A percentile compares a stretch with the other conserved stretches of the same genome.
These are phyloP conservation scores for Dexiosoma caninum DNA, from an alignment of 2,888 invertebrate species.

Conservation along the genomic window DNA sequence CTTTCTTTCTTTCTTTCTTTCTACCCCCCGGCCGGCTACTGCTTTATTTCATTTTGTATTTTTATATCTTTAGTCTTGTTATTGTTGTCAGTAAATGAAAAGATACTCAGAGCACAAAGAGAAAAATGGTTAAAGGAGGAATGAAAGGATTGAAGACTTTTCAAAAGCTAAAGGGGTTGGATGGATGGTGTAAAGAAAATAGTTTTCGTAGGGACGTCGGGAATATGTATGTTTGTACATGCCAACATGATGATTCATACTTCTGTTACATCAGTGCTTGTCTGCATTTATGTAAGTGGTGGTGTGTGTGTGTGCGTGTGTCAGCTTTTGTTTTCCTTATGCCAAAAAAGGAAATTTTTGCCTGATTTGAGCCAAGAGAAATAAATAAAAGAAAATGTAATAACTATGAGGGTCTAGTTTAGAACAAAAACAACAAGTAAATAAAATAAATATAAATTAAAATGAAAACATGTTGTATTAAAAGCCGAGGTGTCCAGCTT, in stretches of 20 bases:
- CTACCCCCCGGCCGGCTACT: not conserved
- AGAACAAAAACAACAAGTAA: constrained; percentile 14
- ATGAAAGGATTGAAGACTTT: not conserved
- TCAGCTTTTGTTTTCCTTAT: not conserved
- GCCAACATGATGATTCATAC: constrained; percentile 52
- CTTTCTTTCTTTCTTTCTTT: too few relatives aligned
- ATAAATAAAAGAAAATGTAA: constrained; percentile 23
- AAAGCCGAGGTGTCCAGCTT: not conserved
- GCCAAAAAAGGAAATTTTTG: constrained; percentile 12
- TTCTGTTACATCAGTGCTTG: constrained; percentile 24
- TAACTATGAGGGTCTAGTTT: constrained; percentile 55
- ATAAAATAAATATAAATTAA: not conserved
- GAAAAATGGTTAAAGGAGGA: not conserved
- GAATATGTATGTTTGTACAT: not conserved
- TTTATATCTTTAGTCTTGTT: constrained; percentile 9
- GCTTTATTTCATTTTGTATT: not conserved
- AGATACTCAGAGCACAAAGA: constrained; percentile 20
- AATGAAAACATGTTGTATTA: not conserved
- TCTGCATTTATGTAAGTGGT: not conserved
- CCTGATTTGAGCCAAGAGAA: constrained; percentile 29
- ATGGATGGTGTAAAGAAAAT: not conserved
- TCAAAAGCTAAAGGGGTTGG: constrained; percentile 32
- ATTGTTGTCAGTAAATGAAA: constrained; percentile 3
- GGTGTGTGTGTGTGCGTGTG: not conserved
- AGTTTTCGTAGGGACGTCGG: constrained; percentile 27